Evolutionary conservation across 2,797 vertebrate species (phyloP), one percentile per base, ranked within the genome.

Genomic region (Poeciliopsis infans): DNA sequence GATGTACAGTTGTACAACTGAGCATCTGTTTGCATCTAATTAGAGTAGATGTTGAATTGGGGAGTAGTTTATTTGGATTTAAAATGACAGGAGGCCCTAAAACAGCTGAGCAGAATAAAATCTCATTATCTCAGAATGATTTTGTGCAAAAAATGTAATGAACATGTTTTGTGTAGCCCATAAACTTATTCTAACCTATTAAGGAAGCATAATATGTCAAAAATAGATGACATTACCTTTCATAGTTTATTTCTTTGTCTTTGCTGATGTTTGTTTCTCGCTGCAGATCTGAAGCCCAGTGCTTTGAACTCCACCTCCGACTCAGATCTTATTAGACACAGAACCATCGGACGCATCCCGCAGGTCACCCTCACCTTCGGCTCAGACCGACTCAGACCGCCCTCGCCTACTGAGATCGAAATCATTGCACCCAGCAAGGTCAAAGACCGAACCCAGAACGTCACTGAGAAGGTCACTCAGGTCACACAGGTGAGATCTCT

Each of bases 381-480:
- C 88, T 94, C 97, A 1, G 98, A 99, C 88, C 96, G 96, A 25
- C 95, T 97, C 72, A 96, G 96, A 74, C 97, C 97, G 0, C 96
- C 97, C 15, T 99, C 98, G 5, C 97, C 97, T 86, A 95, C 97
- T 0, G 98, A 99, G 92, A 99, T 99, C 0, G 98, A 99, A 94
- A 98, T 99, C 84, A 98, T 99, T 0, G 98, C 98, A 0, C 97
- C 97, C n/a, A 98, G 97, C 95, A 99, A 98, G 87, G 96, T 98
- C 85, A 97, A 97, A 81, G 98, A 99, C 74, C 96, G 98, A 64
- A 97, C 98, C 1, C 98, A 99, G 95, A 98, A 99, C 0, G 98
- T 99, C 94, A 99, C 98, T 0, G 98, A 99, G 94, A 99, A 99
- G 91, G 98, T 99, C 94, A 99, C 98, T 0, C 98, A 99, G 94